These are phyloP conservation scores for Mnemiopsis leidyi DNA, from an alignment of 37 sponge, comb jelly and placozoan genomes.

Conservation along the genomic window DNA sequence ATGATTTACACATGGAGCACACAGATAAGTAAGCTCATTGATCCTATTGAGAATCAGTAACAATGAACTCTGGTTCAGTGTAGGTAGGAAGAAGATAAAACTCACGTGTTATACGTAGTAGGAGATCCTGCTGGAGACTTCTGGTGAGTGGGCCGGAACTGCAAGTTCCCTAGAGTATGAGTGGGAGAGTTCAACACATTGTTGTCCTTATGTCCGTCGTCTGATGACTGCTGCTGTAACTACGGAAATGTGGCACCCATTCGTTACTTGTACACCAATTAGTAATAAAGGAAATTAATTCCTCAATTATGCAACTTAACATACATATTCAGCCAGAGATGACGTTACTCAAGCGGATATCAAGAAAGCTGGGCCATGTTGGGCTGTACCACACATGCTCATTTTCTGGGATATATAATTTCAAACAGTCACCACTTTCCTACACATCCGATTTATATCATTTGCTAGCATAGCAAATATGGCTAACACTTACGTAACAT, in stretches of 20 bases:
- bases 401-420: too few species aligned
- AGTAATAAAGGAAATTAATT: not conserved
- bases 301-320: not conserved
- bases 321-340: not conserved
- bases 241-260: not conserved
- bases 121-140: constrained; percentile 1
- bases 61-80: too few species aligned
- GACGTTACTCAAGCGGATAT: not conserved
- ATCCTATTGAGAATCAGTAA: too few species aligned
- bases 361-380: too few species aligned
- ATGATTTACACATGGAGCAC: too few species aligned
- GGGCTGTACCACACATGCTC: too few species aligned
- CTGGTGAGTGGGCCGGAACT: constrained; percentile 50
- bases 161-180: not conserved
- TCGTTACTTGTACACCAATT: not conserved
- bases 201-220: constrained; percentile 29
- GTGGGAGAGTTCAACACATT: constrained; percentile 34
- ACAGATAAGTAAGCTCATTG: too few species aligned
- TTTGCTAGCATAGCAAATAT: too few species aligned
- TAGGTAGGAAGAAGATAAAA: too few species aligned
- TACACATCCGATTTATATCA: too few species aligned
- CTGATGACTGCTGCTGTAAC: constrained; percentile 24
- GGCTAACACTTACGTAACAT: too few species aligned
- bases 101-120: constrained; percentile 7
- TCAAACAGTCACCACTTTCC: too few species aligned